phyloP scores from a whole-genome alignment of 1,140 invertebrate genomes.

The Brachionus angularis region DNA sequence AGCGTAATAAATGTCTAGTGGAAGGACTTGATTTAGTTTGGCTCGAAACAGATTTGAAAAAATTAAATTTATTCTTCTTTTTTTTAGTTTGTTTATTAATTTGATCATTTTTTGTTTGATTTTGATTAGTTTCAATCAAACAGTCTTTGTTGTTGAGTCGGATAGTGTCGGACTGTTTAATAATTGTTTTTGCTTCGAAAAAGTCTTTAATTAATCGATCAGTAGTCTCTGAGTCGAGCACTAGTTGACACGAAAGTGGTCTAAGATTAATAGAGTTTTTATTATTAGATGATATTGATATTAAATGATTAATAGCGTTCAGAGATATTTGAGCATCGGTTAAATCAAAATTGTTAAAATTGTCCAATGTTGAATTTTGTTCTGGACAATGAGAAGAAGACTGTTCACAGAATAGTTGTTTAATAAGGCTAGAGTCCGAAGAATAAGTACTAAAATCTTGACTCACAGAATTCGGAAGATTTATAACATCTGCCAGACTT shows the following conservation, averaged over 20 bases:
- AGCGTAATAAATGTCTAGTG: background rate
- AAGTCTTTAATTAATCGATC: background rate
- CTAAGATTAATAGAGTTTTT: too few relatives aligned
- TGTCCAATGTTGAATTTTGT: too few relatives aligned
- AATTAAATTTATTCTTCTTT: background rate
- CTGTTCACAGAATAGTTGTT: constrained; percentile 5
- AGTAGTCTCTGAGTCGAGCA: background rate
- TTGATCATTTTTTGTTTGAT: background rate
- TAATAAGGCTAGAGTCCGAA: constrained; percentile 38
- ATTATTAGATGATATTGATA: too few relatives aligned
- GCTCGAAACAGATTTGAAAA: background rate
- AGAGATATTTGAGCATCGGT: too few relatives aligned
- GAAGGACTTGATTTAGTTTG: background rate
- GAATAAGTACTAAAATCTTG: constrained; percentile 42
- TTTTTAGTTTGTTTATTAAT: background rate
- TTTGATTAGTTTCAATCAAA: background rate
- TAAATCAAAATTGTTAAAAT: too few relatives aligned
- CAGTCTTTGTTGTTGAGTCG: too few relatives aligned
- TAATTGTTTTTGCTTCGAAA: too few relatives aligned
- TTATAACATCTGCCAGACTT: constrained; percentile 32
- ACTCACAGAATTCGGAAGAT: constrained; percentile 28
- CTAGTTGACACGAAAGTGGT: background rate
- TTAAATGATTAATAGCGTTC: too few relatives aligned
- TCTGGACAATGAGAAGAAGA: too few relatives aligned
- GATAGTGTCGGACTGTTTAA: too few relatives aligned